phyloP scores from a whole-genome alignment of 2,113 vertebrate genomes.

The Conger conger region DNA sequence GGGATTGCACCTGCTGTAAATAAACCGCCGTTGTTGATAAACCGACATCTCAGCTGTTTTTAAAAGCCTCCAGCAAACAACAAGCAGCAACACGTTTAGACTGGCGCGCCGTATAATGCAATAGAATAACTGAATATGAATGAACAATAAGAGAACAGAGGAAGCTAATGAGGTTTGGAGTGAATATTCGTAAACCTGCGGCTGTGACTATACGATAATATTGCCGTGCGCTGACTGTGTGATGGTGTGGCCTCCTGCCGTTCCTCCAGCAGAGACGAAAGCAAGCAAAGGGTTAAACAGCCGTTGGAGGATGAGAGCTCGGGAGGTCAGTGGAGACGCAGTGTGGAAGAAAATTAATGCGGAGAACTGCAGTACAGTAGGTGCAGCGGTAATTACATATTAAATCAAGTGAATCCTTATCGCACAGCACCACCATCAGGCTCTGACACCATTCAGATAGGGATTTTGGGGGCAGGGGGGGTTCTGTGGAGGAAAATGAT shows the following conservation, averaged over 20 bases:
- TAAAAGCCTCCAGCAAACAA: too few species aligned
- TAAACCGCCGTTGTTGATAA: too few species aligned
- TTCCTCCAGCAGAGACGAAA: neutral
- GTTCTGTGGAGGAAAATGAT: neutral
- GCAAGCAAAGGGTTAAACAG: neutral
- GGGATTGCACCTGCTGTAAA: too few species aligned
- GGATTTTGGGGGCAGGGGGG: neutral
- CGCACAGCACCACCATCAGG: neutral
- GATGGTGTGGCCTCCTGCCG: neutral
- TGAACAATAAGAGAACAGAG: neutral
- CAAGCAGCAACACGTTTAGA: too few species aligned
- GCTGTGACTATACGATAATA: neutral
- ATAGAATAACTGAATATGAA: neutral
- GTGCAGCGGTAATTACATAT: neutral
- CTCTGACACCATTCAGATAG: neutral
- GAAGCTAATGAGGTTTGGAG: neutral
- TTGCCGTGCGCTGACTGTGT: neutral
- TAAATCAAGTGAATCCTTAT: neutral
- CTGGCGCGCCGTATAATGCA: neutral
- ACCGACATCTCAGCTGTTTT: too few species aligned
- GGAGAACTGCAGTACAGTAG: neutral
- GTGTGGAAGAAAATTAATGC: neutral
- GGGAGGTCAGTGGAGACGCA: neutral
- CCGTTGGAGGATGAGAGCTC: neutral
- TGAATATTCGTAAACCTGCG: neutral